These are phyloP conservation scores for Gadus chalcogrammus DNA, from an alignment of 2,113 vertebrate species.

Conservation along the genomic window DNA sequence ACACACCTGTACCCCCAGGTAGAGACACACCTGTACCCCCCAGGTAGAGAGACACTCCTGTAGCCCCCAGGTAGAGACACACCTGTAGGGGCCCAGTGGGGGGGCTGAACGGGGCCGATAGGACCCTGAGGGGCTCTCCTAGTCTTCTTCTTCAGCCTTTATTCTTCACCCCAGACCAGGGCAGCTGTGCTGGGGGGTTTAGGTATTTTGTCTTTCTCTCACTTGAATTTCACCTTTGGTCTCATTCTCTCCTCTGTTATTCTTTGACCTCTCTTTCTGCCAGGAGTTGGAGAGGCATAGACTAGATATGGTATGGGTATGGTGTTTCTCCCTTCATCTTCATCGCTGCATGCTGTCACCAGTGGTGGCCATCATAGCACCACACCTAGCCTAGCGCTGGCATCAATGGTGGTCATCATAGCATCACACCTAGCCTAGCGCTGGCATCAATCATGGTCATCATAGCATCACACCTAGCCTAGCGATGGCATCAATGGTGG, in stretches of 20 bases:
- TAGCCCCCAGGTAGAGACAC: too few relatives aligned
- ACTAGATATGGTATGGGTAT: slow-evolving; percentile 99
- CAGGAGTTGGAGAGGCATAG: slow-evolving; percentile 99
- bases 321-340: slow-evolving; percentile 86
- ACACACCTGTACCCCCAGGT: too few relatives aligned
- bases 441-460: slow-evolving; percentile 92
- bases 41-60: too few relatives aligned
- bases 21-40: too few relatives aligned
- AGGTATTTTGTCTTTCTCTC: neutral
- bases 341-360: slow-evolving; percentile 90
- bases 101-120: too few relatives aligned
- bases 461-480: slow-evolving; percentile 85
- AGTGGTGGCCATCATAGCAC: slow-evolving; percentile 90
- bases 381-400: slow-evolving; percentile 80
- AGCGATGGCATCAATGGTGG: slow-evolving; percentile 92
- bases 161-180: slow-evolving; percentile 68
- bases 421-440: slow-evolving; percentile 76
- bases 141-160: slow-evolving; percentile 52
- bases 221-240: slow-evolving; percentile 72
- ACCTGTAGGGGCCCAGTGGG: too few relatives aligned
- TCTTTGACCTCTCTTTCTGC: slow-evolving; percentile 94
- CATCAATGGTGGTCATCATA: slow-evolving; percentile 49
- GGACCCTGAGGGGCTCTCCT: too few relatives aligned
- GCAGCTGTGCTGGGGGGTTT: slow-evolving; percentile 61
- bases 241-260: slow-evolving; percentile 90